Evolutionary conservation across 2,888 invertebrate species (phyloP).

Genomic region (Ceratothoa steindachneri): DNA sequence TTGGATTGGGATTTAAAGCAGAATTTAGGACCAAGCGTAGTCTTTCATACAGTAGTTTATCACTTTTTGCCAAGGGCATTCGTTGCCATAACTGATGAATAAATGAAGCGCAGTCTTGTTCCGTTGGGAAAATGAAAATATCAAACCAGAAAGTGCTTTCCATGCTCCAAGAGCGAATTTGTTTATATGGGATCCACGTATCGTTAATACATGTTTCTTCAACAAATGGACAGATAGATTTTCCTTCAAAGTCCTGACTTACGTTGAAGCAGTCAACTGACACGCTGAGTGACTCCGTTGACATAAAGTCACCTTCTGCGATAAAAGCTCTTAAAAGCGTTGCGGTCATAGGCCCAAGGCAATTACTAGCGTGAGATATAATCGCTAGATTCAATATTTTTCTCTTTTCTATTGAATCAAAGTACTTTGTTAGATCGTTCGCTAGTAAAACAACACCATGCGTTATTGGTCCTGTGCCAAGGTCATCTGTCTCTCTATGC

Average conservation of each 20-base stretch:
- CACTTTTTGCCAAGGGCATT: neutral
- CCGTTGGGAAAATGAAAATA: neutral
- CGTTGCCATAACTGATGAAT: neutral
- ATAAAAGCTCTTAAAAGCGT: conserved; percentile 4
- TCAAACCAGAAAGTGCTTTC: neutral
- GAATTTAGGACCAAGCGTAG: neutral
- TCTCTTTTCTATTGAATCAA: neutral
- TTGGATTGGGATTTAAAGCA: neutral
- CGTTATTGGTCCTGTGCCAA: no score
- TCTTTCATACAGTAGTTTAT: neutral
- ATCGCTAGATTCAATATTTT: neutral
- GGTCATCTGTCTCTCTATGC: no score
- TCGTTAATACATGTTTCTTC: neutral
- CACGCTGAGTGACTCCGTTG: neutral
- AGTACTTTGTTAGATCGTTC: neutral
- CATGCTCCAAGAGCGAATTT: neutral
- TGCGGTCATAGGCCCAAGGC: neutral
- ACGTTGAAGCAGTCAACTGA: neutral
- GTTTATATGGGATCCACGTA: neutral
- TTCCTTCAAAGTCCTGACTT: neutral
- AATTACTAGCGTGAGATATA: neutral
- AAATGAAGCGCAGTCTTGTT: neutral
- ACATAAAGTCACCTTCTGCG: neutral
- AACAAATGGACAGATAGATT: neutral
- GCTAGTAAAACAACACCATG: neutral